A percentile compares a stretch with the other conserved stretches of the same genome.
Evolutionary conservation across 2,888 invertebrate genomes (phyloP).

Genomic region (Elegia similella): DNA sequence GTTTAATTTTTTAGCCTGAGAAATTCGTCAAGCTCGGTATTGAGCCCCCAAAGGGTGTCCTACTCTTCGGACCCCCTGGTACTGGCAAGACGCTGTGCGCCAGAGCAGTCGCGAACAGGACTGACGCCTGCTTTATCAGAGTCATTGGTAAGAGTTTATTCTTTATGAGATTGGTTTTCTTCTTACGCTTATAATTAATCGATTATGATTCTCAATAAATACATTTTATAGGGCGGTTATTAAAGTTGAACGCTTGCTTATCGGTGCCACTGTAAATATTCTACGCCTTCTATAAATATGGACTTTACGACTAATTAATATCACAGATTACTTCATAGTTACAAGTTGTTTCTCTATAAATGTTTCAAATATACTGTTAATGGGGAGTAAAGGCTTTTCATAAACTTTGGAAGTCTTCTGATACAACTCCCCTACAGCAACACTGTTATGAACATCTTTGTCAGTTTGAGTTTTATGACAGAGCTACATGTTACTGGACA

Average conservation of each 20-base stretch:
- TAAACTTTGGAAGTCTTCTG: conserved; percentile 50
- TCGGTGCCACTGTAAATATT: no score
- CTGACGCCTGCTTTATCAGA: conserved; percentile 99
- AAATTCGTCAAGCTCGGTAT: conserved; percentile 99
- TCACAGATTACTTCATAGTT: no score
- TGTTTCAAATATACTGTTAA: not conserved
- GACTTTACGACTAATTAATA: no score
- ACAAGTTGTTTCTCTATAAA: not conserved
- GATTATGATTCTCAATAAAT: no score
- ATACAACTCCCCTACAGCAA: conserved; percentile 59
- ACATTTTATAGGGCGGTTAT: no score
- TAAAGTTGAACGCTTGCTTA: no score
- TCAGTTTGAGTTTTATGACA: conserved; percentile 33
- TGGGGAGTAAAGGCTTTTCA: conserved; percentile 45
- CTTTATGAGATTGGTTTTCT: not conserved
- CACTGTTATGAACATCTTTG: conserved; percentile 45
- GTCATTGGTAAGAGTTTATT: conserved; percentile 91
- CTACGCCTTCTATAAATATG: no score
- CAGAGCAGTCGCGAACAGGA: conserved; percentile 98
- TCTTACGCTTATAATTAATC: no score
- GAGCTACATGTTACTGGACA: conserved; percentile 38
- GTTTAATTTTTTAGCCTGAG: conserved; percentile 92
- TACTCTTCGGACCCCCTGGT: conserved; percentile 98
- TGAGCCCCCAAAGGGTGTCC: conserved; percentile 98
- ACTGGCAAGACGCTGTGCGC: conserved; percentile 99